These are phyloP conservation scores for Phyllotreta cruciferae DNA, from an alignment of 2,888 invertebrate genomes.

Conservation along the genomic window DNA sequence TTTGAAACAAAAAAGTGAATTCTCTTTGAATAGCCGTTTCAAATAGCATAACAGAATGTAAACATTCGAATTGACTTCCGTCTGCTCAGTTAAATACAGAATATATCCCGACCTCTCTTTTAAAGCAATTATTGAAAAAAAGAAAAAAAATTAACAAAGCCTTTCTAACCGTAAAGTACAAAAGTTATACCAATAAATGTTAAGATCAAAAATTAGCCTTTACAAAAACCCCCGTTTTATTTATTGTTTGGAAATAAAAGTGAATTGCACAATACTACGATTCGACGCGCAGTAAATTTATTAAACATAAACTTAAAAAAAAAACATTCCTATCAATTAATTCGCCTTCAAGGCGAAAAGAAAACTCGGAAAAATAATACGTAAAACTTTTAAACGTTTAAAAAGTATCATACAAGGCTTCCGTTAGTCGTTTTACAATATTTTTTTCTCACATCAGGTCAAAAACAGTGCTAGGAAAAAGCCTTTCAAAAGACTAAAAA, in stretches of 20 bases:
- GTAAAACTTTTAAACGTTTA: constrained; percentile 32
- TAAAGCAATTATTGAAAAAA: constrained; percentile 6
- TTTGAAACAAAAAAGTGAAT: constrained; percentile 8
- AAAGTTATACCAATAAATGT: constrained; percentile 30
- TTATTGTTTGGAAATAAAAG: constrained; percentile 7
- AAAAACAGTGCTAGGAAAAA: constrained; percentile 37
- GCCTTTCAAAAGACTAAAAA: constrained; percentile 42
- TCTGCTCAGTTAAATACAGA: constrained; percentile 26
- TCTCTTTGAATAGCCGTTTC: not conserved
- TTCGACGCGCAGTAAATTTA: constrained; percentile 20
- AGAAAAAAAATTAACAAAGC: constrained; percentile 20
- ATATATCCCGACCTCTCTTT: constrained; percentile 26
- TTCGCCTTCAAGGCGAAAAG: constrained; percentile 18
- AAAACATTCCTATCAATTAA: constrained; percentile 21
- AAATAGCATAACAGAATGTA: constrained; percentile 7
- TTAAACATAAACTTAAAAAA: constrained; percentile 14
- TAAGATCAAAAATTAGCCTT: constrained; percentile 17
- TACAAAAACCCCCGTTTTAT: constrained; percentile 4
- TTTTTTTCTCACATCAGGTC: constrained; percentile 44
- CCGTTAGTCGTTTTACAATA: constrained; percentile 37
- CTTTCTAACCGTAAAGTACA: constrained; percentile 28
- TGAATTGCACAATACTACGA: constrained; percentile 26
- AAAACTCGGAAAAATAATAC: constrained; percentile 35
- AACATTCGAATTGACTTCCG: constrained; percentile 26
- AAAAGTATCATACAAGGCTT: constrained; percentile 45